Evolutionary conservation across 2,113 vertebrate genomes (phyloP), one percentile per base, ranked within the genome.

Genomic region (Octodon degus): DNA sequence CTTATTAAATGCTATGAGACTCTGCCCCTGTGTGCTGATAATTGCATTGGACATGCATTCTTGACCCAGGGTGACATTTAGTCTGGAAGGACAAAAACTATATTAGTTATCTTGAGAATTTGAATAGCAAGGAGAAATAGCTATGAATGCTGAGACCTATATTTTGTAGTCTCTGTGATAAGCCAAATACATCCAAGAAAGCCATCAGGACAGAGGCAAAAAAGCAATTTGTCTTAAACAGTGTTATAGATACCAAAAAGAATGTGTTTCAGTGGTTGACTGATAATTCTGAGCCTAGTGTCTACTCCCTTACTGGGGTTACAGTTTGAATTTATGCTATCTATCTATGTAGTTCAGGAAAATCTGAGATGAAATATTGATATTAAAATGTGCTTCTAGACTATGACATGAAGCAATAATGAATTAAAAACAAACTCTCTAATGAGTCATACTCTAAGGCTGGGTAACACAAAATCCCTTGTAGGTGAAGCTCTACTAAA

Each of bases 331-430:
- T 86, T 79, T 96, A 77, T 72, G 24, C 16, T 87, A 43, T 43
- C 43, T 43, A 19, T 43, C 20, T 72, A 81, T 72, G 19, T 91
- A 60, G 30, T 58, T 20, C 40, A 87, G 13, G 53, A 76, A 83
- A 89, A 90, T 80, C 76, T 85, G 63, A 89, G 30, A 55, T 97
- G 62, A 76, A 53, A 67, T 47, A 43, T 16, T 89, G 88, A 91
- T 32, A 60, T 86, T 60, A 95, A 93, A 91, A 84, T 93, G 27
- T 93, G 81, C 93, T 62, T 90, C 70, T 84, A 95, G 76, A 62
- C 37, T 24, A 70, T 76, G 63, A 34, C 14, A 9, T 30, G 14
- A 60, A 25, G 74, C 0, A 92, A 53, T 89, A n/a, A 47, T 58
- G 77, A 85, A 65, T 70, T 63, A 92, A 95, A 63, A 10, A 88